Base-by-base conservation (phyloP, 2,113 vertebrate species). In the Empidonax traillii region DNA sequence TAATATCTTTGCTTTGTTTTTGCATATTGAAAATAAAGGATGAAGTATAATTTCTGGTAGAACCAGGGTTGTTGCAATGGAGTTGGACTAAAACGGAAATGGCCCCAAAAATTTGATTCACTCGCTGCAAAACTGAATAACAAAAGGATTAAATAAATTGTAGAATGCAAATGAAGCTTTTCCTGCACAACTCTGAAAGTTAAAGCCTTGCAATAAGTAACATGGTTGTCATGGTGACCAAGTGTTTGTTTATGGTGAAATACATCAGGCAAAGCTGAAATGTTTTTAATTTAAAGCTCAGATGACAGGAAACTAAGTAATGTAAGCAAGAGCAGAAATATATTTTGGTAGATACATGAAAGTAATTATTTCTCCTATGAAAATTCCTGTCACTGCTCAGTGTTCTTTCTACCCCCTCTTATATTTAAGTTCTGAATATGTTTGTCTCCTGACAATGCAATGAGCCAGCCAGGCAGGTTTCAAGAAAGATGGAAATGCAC, bases 141-240 rank as follows among this genome's bases (percentile, higher is more conserved):
- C 22, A 61, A 41, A 78, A 69, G 28, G 28, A 95, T 92, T 59
- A 59, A 87, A 76, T 85, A 72, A 80, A 61, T 46, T 85, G n/a
- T 72, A 79, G 25, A 84, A 94, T 73, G 71, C 67, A 95, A 89
- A 93, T 1, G 5, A 71, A 89, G 68, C 35, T 89, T 91, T 84
- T 51, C 16, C 43, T 89, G 37, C 16, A 55, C 44, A 56, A 62
- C 23, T 37, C 49, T 77, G 35, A 24, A 87, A 95, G 39, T 72
- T 85, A 91, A 92, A 87, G 74, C 49, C 46, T 75, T 93, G 75
- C 41, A 90, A 35, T 78, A 92, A 95, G 37, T 84, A 87, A 67
- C 30, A 82, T 27, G 46, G 85, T 97, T 97, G 93, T 79, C 88
- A 95, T 76, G 75, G 96, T 90, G 76, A 94, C 67, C 20, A 62